These are phyloP conservation scores for Leucopternis melanops DNA, from an alignment of 2,113 vertebrate genomes.

Conservation along the genomic window DNA sequence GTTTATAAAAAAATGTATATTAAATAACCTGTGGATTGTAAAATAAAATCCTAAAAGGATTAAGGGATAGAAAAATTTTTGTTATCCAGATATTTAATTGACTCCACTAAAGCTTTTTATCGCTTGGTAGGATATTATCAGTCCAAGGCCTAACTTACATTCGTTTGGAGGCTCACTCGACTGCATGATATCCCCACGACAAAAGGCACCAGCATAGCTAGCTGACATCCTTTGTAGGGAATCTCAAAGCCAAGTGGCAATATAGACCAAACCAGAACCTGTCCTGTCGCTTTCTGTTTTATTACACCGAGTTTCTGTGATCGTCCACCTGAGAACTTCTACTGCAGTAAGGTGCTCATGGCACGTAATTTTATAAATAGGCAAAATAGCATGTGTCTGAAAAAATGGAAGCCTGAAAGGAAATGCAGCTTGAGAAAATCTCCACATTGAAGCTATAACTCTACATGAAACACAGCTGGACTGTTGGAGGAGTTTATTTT, in stretches of 20 bases:
- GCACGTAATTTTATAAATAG: background rate
- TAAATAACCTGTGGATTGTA: background rate
- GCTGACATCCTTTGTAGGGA: background rate
- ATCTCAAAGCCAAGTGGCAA: background rate
- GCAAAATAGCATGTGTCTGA: background rate
- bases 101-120: background rate
- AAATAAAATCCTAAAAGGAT: background rate
- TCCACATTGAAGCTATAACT: background rate
- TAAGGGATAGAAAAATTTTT: background rate
- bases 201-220: background rate
- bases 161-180: background rate
- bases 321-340: background rate
- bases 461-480: background rate
- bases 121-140: background rate
- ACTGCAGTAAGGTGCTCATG: background rate
- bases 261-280: background rate
- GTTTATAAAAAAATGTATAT: background rate
- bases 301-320: background rate
- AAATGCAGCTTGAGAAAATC: background rate
- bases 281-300: background rate
- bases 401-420: background rate
- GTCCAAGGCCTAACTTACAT: background rate
- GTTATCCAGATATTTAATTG: background rate
- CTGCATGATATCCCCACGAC: background rate
- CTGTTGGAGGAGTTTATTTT: background rate